These are phyloP conservation scores for Gavia stellata DNA, from an alignment of 2,113 vertebrate species.

Conservation along the genomic window DNA sequence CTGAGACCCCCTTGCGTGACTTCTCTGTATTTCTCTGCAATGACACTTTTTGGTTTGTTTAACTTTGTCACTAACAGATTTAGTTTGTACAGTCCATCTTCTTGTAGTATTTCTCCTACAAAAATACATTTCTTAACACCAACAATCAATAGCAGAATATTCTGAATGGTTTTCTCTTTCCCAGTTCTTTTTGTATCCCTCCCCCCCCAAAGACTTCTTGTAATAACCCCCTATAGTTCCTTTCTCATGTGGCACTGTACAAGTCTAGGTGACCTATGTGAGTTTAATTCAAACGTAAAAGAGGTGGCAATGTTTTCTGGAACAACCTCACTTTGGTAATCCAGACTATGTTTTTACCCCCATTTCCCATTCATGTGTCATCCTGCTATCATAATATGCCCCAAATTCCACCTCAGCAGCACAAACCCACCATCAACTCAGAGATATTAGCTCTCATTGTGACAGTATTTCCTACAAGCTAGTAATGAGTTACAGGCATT, in stretches of 20 bases:
- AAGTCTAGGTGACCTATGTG: not conserved
- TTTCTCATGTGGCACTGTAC: not conserved
- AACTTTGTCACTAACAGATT: not conserved
- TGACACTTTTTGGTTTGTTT: not conserved
- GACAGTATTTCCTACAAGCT: not conserved
- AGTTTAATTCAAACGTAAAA: not conserved
- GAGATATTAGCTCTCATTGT: not conserved
- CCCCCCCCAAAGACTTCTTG: not conserved
- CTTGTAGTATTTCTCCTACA: not conserved
- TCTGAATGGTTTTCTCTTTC: not conserved
- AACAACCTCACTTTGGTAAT: not conserved
- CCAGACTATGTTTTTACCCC: not conserved
- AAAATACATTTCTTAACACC: not conserved
- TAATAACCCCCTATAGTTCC: not conserved
- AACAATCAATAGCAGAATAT: not conserved
- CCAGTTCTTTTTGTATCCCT: not conserved
- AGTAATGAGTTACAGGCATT: not conserved
- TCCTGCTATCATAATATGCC: not conserved
- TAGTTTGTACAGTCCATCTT: not conserved
- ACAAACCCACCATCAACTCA: not conserved
- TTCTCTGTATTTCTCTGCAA: not conserved
- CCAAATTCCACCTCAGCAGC: not conserved
- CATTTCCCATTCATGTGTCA: not conserved
- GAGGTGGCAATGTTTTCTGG: not conserved
- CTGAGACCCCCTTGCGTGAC: not conserved